Base-by-base conservation (phyloP, 1,140 invertebrate genomes). In the Archivesica marissinica region DNA sequence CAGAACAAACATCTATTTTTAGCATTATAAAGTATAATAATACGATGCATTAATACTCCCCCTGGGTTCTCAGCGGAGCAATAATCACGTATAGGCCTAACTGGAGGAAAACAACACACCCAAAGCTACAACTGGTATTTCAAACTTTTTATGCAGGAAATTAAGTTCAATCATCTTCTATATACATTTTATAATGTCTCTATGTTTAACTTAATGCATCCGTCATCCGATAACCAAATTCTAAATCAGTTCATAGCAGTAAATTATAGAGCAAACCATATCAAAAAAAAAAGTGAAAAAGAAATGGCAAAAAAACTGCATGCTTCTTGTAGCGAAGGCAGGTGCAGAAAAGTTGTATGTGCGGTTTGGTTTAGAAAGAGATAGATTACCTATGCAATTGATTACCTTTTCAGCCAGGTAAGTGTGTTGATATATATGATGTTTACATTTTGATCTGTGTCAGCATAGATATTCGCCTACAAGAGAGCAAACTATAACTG, bases 381-480 rank as follows among this genome's bases (percentile, higher is more conserved):
- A n/a, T 52, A 52, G 17, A 7, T 52, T 4, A 20, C 50, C 50
- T 52, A 4, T 52, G 50, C 50, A 52, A 20, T n/a, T n/a, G n/a
- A n/a, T n/a, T n/a, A n/a, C n/a, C 50, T 64, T 13, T 64, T 64
- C 15, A n/a, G 2, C 9, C 59, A 64, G 59, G 59, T 64, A 64
- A 33, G 38, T 35, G 59, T 64, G 38, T 64, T 64, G 59, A 64
- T 64, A 64, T 64, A 64, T 64, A 4, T 33, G 38, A 64, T 64
- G 59, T 64, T 64, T 64, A 64, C 59, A 64, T 64, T 64, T 7
- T 64, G 4, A 64, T 64, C 30, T 64, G 38, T 64, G 59, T 64
- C 59, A 64, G 59, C 38, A 33, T 33, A 33, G 15, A 17, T 64
- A 64, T 35, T 33, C 59, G 17, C 59, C 59, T 35, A 64, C 2